Conservation (phyloP, 2,113 vertebrate species). For the Equus quagga region DNA sequence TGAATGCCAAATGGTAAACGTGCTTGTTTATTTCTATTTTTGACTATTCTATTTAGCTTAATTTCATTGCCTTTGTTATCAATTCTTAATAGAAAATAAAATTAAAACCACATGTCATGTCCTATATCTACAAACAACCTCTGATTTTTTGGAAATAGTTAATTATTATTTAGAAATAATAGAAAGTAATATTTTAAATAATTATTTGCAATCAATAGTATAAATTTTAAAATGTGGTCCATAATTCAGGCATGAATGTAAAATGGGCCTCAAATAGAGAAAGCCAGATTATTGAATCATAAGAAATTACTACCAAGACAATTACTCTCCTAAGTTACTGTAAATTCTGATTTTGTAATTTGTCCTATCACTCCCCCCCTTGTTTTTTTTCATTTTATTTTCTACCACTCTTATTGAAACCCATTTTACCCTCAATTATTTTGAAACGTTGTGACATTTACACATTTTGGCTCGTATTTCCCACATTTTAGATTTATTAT, state of each 20-base stretch:
- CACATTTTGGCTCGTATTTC: neutral
- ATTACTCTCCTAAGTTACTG: neutral
- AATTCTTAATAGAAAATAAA: neutral
- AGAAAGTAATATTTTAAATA: neutral
- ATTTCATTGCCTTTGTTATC: neutral
- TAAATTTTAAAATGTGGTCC: neutral
- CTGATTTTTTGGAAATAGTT: neutral
- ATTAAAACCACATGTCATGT: neutral
- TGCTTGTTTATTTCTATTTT: neutral
- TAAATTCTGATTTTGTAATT: neutral
- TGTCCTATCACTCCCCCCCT: neutral
- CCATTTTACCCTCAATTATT: neutral
- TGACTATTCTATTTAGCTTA: neutral
- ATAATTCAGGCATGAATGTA: neutral
- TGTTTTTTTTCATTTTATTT: neutral
- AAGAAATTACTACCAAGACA: neutral
- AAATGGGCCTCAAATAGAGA: neutral
- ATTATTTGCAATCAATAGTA: neutral
- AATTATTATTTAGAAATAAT: neutral
- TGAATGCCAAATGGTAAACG: neutral
- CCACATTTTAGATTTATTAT: conserved; percentile 17
- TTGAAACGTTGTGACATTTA: neutral
- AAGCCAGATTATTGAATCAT: neutral
- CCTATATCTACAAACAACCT: neutral
- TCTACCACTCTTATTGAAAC: neutral